Base-by-base conservation (phyloP, 2,113 vertebrate genomes). In the Hippocampus barbouri region DNA sequence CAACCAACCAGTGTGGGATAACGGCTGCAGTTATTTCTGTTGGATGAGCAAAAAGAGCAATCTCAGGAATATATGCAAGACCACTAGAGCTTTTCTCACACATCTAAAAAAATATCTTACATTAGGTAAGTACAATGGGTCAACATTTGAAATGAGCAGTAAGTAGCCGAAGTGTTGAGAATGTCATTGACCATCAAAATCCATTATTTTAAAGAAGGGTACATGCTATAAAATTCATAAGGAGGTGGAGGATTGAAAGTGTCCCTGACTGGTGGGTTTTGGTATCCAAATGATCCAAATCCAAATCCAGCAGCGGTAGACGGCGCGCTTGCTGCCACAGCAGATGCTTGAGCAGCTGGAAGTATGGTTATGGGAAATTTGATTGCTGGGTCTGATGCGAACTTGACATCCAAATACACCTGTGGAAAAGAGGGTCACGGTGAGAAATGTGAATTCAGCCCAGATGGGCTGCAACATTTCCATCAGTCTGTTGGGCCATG, bases 381-480 rank as follows among this genome's bases (percentile, higher is more conserved):
- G 75, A 91, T 81, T 71, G 87, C 73, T 59, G 88, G 89, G 68
- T 91, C 87, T 21, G 70, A 83, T 11, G 83, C 78, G 71, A 80
- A 90, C 69, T 89, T 89, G 21, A 91, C 64, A 12, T 88, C 85
- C 15, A 91, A 80, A 75, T 84, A 88, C 2, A 91, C 83, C 89
- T 91, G 78, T 66, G 47, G 34, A 61, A 63, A 69, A 77, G 4
- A 30, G 2, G 15, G 15, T 8, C 59, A 2, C 51, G n/a, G 40
- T 66, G 27, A 51, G 43, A 66, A 66, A 25, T 47, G 2, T 66
- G 14, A 66, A 66, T 16, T 8, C 3, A 18, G 30, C 59, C 27
- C 20, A 18, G 2, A 34, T 34, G 8, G 53, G 9, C 7, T 54
- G n/a, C 8, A n/a, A 21, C 53, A 7, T 18, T 20, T 53, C 49